Evolutionary conservation across 1,140 invertebrate species (phyloP).

Genomic region (Eriocheir sinensis): DNA sequence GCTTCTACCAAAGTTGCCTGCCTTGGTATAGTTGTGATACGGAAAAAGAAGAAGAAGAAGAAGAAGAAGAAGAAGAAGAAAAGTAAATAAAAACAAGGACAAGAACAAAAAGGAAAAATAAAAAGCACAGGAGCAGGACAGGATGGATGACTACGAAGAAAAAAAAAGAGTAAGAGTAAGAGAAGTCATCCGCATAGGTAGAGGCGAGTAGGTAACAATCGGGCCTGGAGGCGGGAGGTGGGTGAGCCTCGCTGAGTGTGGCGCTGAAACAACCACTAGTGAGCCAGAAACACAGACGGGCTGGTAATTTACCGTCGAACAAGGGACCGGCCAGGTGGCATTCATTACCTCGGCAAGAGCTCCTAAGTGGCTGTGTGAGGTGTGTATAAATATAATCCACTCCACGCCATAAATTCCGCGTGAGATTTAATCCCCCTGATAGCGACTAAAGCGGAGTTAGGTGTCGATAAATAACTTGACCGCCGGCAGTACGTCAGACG

Average conservation of each 20-base stretch:
- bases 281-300: background rate
- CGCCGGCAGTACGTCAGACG: background rate
- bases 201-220: background rate
- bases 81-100: background rate
- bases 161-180: background rate
- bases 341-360: slow-evolving; percentile 50
- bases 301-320: slow-evolving; percentile 26
- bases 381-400: slow-evolving; percentile 55
- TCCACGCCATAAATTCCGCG: slow-evolving; percentile 26
- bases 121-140: too few species aligned
- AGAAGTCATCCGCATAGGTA: too few species aligned
- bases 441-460: slow-evolving; percentile 48
- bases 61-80: background rate
- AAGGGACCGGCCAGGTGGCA: slow-evolving; percentile 29
- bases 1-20: too few species aligned
- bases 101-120: background rate
- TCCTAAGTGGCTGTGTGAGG: slow-evolving; percentile 46
- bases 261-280: slow-evolving; percentile 1
- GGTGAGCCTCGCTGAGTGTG: background rate
- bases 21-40: too few species aligned
- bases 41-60: background rate
- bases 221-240: background rate
- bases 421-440: slow-evolving; percentile 50
- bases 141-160: too few species aligned
- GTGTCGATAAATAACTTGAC: slow-evolving; percentile 52